Evolutionary conservation across 2,113 vertebrate species (phyloP), one percentile per base, ranked within the genome.

Genomic region (Lipotes vexillifer): DNA sequence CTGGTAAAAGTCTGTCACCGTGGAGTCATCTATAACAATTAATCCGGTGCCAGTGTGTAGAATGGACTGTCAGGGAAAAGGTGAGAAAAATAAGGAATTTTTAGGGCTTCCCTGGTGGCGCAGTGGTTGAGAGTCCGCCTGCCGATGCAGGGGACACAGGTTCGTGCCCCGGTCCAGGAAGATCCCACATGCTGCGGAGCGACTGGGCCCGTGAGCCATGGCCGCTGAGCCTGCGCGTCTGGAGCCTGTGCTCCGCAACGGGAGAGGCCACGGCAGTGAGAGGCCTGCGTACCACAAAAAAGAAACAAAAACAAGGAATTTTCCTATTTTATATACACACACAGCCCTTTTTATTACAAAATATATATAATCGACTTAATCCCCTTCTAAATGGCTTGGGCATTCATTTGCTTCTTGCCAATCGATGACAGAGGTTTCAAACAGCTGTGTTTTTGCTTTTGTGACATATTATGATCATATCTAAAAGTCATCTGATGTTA

Each of bases 391-490:
- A 72, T 55, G 23, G 25, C 46, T 27, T 31, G 21, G 68, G 18
- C 41, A 46, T 86, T 80, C 27, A 75, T 96, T 96, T 88, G 63
- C 77, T 49, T 90, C 55, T 93, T 81, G 14, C 63, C 63, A 94
- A 95, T 95, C 21, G 17, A 95, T 49, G n/a, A 46, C 1, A 88
- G 57, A 38, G 80, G 15, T 59, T 95, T 78, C 36, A 90, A 87
- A 66, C 23, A 49, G 36, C n/a, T 90, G 46, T 89, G 44, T 84
- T 96, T 90, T 96, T 90, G 84, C 33, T 89, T 78, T 72, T 69
- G 80, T 68, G 80, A 88, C 41, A 49, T 57, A 69, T 83, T 84
- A 38, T 65, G 59, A 36, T 80, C 33, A 46, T 59, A 94, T 85
- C 69, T 88, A 74, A 93, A 52, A 71, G 90, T 33, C 52, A 81